Conservation (phyloP, 2,888 invertebrate genomes). For the Nomada lathburiana region DNA sequence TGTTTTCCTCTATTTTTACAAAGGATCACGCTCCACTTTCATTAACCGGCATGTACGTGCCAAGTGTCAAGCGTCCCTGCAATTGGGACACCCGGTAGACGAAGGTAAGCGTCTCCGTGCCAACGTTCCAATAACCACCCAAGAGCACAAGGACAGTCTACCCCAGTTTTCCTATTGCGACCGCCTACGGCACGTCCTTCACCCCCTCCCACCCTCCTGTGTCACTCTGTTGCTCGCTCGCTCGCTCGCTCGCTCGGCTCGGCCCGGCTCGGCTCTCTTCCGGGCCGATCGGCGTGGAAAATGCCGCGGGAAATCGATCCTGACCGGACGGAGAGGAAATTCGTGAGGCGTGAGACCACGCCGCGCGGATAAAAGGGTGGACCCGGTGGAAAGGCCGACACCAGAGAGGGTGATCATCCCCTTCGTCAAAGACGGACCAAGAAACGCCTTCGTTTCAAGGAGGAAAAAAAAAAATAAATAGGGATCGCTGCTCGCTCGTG, state of each 20-base stretch:
- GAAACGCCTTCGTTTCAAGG: constrained; percentile 63
- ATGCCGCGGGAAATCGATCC: constrained; percentile 74
- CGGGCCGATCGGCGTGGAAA: constrained; percentile 81
- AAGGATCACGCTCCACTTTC: constrained; percentile 52
- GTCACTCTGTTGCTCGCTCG: constrained; percentile 32
- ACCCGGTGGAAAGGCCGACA: constrained; percentile 53
- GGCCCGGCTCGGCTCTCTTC: constrained; percentile 71
- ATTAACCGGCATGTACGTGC: constrained; percentile 53
- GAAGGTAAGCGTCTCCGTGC: constrained; percentile 81
- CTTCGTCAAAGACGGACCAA: constrained; percentile 69
- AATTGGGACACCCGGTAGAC: constrained; percentile 74
- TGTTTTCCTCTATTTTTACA: constrained; percentile 46
- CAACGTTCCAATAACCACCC: constrained; percentile 83
- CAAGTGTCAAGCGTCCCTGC: constrained; percentile 57
- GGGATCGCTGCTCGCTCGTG: constrained; percentile 29
- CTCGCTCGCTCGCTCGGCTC: constrained; percentile 16
- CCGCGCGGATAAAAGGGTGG: constrained; percentile 69
- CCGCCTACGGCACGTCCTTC: constrained; percentile 77
- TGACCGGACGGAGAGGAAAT: constrained; percentile 68
- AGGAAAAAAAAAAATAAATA: constrained; percentile 31
- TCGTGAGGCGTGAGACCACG: constrained; percentile 73
- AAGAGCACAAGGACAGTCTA: constrained; percentile 83
- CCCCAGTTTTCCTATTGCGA: constrained; percentile 83
- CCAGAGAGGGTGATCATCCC: constrained; percentile 63
- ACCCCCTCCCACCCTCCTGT: constrained; percentile 53